phyloP scores from a whole-genome alignment of 2,888 invertebrate genomes.

The Pristionchus mayeri region DNA sequence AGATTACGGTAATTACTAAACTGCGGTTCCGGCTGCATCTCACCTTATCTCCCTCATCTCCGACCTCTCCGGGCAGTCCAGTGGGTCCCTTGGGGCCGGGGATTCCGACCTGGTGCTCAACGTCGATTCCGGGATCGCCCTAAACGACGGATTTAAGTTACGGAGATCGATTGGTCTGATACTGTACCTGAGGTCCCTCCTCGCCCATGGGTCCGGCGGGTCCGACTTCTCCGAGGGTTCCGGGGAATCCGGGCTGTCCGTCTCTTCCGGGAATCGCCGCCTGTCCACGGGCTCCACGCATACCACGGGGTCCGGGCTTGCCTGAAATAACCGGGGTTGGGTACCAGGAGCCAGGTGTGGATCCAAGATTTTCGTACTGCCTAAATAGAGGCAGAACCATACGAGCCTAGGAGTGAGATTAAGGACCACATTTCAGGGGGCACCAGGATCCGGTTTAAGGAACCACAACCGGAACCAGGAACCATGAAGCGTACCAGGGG shows the following conservation, averaged over 20 bases:
- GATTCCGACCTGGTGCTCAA: conserved; percentile 68
- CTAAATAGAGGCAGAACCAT: too few species aligned
- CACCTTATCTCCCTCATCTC: conserved; percentile 64
- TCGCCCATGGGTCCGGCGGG: conserved; percentile 68
- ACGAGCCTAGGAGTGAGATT: too few species aligned
- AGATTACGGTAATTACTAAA: not conserved
- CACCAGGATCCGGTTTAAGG: too few species aligned
- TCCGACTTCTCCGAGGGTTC: conserved; percentile 66
- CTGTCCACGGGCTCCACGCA: conserved; percentile 73
- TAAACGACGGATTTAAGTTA: conserved; percentile 7
- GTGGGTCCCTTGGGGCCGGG: conserved; percentile 68
- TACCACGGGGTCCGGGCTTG: conserved; percentile 69
- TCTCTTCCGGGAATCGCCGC: conserved; percentile 71
- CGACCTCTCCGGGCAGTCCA: conserved; percentile 62
- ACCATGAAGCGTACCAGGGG: conserved; percentile 37
- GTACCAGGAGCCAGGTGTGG: too few species aligned
- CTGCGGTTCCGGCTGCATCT: not conserved
- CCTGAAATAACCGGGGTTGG: conserved; percentile 39
- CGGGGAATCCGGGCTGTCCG: conserved; percentile 71
- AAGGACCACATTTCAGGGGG: not conserved
- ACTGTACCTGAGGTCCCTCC: conserved; percentile 58
- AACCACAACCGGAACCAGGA: not conserved
- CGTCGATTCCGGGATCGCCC: conserved; percentile 70
- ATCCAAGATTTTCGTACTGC: too few species aligned
- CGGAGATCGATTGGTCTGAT: conserved; percentile 61